Percentiles rank a stretch among this genome's conserved stretches.
phyloP scores from a whole-genome alignment of 2,888 invertebrate genomes.

The Oconnorella tubifera region DNA sequence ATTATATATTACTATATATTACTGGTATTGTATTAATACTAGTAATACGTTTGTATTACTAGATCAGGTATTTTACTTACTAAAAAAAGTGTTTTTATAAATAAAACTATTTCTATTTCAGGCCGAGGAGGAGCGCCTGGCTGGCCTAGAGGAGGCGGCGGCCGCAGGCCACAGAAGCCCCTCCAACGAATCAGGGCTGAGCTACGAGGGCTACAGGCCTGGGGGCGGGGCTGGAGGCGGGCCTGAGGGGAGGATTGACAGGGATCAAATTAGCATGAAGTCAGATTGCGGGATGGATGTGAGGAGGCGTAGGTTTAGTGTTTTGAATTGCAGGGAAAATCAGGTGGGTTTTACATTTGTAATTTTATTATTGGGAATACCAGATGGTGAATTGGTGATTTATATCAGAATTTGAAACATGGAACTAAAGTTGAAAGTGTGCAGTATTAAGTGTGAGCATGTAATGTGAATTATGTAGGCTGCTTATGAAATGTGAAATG shows the following conservation, averaged over 20 bases:
- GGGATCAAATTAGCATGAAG: conserved; percentile 20
- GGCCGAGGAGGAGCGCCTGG: background rate
- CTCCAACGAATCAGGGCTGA: conserved; percentile 11
- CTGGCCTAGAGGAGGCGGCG: conserved; percentile 6
- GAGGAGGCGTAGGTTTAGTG: background rate
- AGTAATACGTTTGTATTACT: background rate
- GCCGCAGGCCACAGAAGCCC: conserved; percentile 1
- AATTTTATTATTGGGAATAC: too few species aligned
- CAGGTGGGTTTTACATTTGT: too few species aligned
- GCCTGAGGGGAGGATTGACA: background rate
- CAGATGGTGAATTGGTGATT: too few species aligned
- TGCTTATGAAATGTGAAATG: too few species aligned
- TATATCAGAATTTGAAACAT: too few species aligned
- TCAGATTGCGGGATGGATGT: conserved; percentile 13
- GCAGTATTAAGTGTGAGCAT: too few species aligned
- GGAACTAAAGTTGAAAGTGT: too few species aligned
- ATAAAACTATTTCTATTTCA: too few species aligned
- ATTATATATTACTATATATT: too few species aligned
- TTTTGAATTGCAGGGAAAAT: background rate
- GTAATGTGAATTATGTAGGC: too few species aligned
- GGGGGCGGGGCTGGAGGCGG: background rate
- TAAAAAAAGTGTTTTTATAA: background rate
- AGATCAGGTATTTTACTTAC: background rate
- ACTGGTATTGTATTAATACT: too few species aligned
- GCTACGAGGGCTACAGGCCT: background rate